Base-by-base conservation (phyloP, 2,888 invertebrate genomes). In the Dione juno region DNA sequence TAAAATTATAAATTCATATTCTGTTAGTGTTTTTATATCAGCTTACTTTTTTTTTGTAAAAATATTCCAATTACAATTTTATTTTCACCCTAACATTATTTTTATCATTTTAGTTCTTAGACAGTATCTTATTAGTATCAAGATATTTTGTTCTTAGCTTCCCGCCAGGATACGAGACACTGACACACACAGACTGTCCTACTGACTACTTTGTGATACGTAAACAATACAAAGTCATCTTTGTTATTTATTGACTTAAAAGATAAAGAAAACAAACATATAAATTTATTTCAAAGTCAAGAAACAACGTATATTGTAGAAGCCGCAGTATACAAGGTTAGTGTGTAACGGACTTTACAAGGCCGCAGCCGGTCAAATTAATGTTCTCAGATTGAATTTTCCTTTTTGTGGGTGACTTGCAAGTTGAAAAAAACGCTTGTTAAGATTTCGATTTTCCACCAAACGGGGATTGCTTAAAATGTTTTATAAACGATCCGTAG, bases 371-470 rank as follows among this genome's bases (percentile, higher is more conserved):
- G 66, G 57, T 64, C 41, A 72, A 74, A 72, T 61, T 74, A 74
- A 74, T 74, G 72, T 70, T 68, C 67, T 65, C 71, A 64, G 70
- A 74, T 72, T 74, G 72, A 72, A 74, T 72, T 71, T 67, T 74
- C 70, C 70, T 74, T 72, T 74, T 74, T 72, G 72, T 72, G 59
- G 66, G 59, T 74, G 74, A 74, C 74, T 74, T 74, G 74, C 74
- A 70, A 45, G 64, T 74, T 66, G 65, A 35, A 67, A 67, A 70
- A 71, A 71, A 67, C 52, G 70, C 67, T 71, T 67, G 70, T 67
- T 71, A 71, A 67, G 66, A 43, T 57, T 57, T 64, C 67, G 67
- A 67, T 67, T 71, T 71, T 57, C 63, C 54, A 71, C 41, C 41
- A 41, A 57, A 35, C 50, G 19, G 57, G 19, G n/a, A 50, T 64